Base-by-base conservation (phyloP, 2,888 invertebrate genomes). In the Leucoptera coffeella region DNA sequence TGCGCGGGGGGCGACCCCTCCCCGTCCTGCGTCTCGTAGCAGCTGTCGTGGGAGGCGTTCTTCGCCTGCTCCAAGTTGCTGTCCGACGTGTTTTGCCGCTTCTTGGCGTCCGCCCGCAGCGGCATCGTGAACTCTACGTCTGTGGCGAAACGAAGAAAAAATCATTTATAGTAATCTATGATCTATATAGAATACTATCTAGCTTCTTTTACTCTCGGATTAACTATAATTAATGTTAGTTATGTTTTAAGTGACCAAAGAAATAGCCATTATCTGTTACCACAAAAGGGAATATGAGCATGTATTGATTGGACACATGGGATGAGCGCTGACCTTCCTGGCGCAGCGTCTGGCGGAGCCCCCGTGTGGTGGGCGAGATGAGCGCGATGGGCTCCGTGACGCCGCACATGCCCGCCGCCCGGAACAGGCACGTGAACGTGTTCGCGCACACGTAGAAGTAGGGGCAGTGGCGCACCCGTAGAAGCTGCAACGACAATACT, bases 401-500 rank as follows among this genome's bases (percentile, higher is more conserved):
- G 4, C 89, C 90, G 41, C 81, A 80, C 27, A 90, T 75, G 1
- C 92, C 91, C 28, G 88, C 85, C 27, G 92, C 88, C 31, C 89
- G 78, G 62, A 95, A 95, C 29, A 95, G 56, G 25, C 85, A 85
- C 4, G 90, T 92, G 50, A 93, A 94, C 9, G 80, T 78, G 54
- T 91, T 90, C 5, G 89, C 82, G 49, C 93, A 91, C 20, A 93
- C 73, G 57, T 95, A 96, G 65, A 96, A 94, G 49, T 88, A 96
- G 0, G 94, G 92, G 49, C 94, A 94, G 45, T 92, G 90, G 4
- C 85, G 76, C 0, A 90, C 85, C 28, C 92, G 75, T 3, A 95
- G 53, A 28, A 93, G 55, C 62, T 86, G 73, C 15, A n/a, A n/a
- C n/a, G n/a, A n/a, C n/a, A n/a, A n/a, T n/a, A n/a, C n/a, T n/a